Evolutionary conservation across 2,888 invertebrate species (phyloP).

Genomic region (Zaprionus bogoriensis): DNA sequence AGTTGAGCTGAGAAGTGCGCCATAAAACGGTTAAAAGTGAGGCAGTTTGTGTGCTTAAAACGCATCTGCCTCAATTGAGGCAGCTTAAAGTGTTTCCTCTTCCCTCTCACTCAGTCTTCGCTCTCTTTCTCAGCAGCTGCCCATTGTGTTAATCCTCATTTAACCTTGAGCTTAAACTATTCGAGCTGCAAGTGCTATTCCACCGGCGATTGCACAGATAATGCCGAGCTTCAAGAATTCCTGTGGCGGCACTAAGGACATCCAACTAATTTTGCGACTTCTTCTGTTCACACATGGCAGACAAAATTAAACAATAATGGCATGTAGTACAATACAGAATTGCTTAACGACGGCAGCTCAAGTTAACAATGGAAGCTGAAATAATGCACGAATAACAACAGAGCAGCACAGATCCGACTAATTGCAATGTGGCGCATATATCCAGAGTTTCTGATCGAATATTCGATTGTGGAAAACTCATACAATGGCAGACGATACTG

Average conservation of each 20-base stretch:
- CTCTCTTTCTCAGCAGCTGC: background rate
- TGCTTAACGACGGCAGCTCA: background rate
- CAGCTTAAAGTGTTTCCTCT: conserved; percentile 20
- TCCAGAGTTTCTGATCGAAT: too few relatives aligned
- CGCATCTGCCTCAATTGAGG: conserved; percentile 34
- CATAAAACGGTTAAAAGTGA: conserved; percentile 56
- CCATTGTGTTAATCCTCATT: conserved; percentile 38
- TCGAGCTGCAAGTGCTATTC: conserved; percentile 16
- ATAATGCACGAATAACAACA: background rate
- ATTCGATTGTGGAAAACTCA: too few relatives aligned
- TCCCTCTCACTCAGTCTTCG: background rate
- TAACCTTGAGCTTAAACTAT: conserved; percentile 48
- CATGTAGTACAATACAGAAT: background rate
- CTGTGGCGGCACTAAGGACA: background rate
- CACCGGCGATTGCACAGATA: conserved; percentile 12
- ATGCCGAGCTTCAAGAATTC: background rate
- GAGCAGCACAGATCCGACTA: background rate
- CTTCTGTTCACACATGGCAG: background rate
- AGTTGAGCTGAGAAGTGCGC: conserved; percentile 26
- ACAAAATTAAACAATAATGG: background rate
- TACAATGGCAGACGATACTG: too few relatives aligned
- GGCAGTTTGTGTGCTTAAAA: conserved; percentile 45
- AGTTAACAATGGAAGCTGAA: background rate
- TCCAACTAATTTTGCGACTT: conserved; percentile 4
- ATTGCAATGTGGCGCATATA: background rate